Percentiles rank a stretch among this genome's conserved stretches.
These are phyloP conservation scores for Penaeus chinensis DNA, from an alignment of 1,140 invertebrate species.

Conservation along the genomic window DNA sequence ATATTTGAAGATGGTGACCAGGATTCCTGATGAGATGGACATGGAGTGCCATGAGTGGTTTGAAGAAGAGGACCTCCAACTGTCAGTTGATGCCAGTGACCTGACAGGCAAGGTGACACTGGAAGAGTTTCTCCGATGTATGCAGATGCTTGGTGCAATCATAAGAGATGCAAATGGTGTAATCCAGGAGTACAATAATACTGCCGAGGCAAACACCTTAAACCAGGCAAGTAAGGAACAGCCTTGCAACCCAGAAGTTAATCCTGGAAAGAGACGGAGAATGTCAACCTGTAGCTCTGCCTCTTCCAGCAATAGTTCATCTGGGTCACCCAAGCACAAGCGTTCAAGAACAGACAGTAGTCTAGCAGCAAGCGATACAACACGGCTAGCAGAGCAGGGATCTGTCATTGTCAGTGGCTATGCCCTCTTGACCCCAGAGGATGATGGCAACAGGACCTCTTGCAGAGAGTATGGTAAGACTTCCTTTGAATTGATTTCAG, in stretches of 20 bases:
- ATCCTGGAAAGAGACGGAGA: constrained; percentile 31
- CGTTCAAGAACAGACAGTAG: constrained; percentile 1
- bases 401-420: constrained; percentile 45
- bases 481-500: background rate
- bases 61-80: constrained; percentile 38
- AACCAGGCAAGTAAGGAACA: too few species aligned
- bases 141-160: constrained; percentile 43
- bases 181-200: background rate
- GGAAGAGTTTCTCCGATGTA: constrained; percentile 27
- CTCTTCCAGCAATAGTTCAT: constrained; percentile 40
- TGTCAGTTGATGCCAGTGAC: constrained; percentile 26
- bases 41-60: constrained; percentile 50
- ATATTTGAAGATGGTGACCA: constrained; percentile 18
- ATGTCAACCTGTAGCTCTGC: constrained; percentile 43
- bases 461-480: constrained; percentile 56
- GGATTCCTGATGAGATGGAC: constrained; percentile 49
- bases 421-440: constrained; percentile 52
- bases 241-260: too few species aligned
- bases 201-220: background rate
- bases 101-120: background rate
- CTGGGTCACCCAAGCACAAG: constrained; percentile 44
- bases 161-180: constrained; percentile 1
- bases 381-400: constrained; percentile 16
- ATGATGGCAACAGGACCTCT: constrained; percentile 50
- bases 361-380: background rate